Evolutionary conservation across 2,797 vertebrate species (phyloP).

Genomic region (Pyrocephalus nanus): DNA sequence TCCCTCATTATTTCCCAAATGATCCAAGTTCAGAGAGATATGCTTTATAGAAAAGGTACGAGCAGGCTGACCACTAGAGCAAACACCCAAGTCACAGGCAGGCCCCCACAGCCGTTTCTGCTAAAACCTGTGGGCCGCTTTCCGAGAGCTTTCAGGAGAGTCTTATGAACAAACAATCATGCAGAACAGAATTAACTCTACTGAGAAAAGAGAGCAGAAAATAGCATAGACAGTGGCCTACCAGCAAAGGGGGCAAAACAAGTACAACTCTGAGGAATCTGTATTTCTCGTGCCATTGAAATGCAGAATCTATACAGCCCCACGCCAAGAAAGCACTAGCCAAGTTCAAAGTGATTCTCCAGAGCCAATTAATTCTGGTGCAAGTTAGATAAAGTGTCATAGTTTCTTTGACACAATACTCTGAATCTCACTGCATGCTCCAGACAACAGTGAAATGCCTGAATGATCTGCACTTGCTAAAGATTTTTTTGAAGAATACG

Average conservation of each 20-base stretch:
- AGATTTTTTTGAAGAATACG: neutral
- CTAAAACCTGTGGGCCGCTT: neutral
- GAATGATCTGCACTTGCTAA: neutral
- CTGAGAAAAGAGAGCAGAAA: neutral
- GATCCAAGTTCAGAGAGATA: neutral
- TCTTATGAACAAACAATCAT: neutral
- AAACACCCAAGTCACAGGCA: neutral
- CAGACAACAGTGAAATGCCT: neutral
- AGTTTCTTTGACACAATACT: neutral
- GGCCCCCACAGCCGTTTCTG: fast-evolving
- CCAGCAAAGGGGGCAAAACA: neutral
- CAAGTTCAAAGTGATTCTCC: neutral
- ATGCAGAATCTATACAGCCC: neutral
- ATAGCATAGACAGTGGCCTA: neutral
- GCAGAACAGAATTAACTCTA: neutral
- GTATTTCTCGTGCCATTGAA: neutral
- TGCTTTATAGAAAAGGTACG: neutral
- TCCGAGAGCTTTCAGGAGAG: neutral
- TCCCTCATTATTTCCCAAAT: neutral
- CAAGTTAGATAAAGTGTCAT: neutral
- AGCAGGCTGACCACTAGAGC: neutral
- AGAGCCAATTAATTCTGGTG: neutral
- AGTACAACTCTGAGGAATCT: neutral
- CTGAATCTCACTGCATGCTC: neutral
- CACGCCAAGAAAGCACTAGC: neutral